A percentile compares a stretch with the other conserved stretches of the same genome.
These are phyloP conservation scores for Oligia strigilis DNA, from an alignment of 2,888 invertebrate species.

Conservation along the genomic window DNA sequence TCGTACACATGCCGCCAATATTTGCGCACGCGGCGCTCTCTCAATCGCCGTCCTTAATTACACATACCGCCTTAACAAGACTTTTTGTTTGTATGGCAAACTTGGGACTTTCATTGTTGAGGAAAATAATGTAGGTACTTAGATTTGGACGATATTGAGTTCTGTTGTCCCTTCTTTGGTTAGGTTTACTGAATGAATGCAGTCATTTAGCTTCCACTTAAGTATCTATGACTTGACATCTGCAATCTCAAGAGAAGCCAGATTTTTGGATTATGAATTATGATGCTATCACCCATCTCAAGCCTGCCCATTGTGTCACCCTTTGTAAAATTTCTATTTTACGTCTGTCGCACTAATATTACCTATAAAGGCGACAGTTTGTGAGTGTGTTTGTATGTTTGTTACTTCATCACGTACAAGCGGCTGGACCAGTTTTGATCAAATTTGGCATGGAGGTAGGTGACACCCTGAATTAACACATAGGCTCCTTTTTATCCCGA, in stretches of 20 bases:
- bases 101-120: constrained; percentile 14
- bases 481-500: too few relatives aligned
- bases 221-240: too few relatives aligned
- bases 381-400: too few relatives aligned
- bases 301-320: too few relatives aligned
- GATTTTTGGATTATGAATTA: background rate
- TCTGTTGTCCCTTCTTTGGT: background rate
- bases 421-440: too few relatives aligned
- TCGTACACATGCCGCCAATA: constrained; percentile 54
- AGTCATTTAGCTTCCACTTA: background rate
- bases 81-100: constrained; percentile 44
- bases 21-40: constrained; percentile 63
- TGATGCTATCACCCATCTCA: background rate
- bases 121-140: background rate
- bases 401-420: too few relatives aligned
- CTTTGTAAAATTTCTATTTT: too few relatives aligned
- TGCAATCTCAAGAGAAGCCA: background rate
- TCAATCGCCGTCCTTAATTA: constrained; percentile 56
- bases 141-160: background rate
- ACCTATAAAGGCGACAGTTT: too few relatives aligned
- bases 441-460: too few relatives aligned
- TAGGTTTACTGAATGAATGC: background rate
- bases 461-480: too few relatives aligned
- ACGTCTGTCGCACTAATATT: too few relatives aligned
- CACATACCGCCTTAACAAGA: constrained; percentile 37